Conservation (phyloP, 2,888 invertebrate species). For the Lacanobia wlatinum region DNA sequence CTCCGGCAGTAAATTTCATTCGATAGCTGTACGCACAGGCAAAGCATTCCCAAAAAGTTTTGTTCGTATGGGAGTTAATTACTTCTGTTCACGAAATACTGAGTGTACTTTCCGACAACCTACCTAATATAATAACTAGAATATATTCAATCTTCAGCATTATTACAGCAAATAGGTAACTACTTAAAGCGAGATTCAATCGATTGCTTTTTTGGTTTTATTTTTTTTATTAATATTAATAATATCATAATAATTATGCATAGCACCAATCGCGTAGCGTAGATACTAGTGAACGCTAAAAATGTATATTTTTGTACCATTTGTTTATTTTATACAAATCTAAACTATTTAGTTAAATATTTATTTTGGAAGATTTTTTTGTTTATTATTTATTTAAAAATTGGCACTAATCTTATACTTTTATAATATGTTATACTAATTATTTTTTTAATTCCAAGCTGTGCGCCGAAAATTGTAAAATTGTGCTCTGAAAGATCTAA, state of each 20-base stretch:
- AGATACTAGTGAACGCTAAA: slow-evolving; percentile 52
- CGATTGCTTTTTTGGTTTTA: slow-evolving; percentile 77
- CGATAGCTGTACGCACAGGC: background rate
- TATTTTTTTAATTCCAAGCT: slow-evolving; percentile 44
- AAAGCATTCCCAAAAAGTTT: slow-evolving; percentile 50
- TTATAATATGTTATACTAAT: slow-evolving; percentile 10
- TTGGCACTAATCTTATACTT: slow-evolving; percentile 58
- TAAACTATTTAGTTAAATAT: slow-evolving; percentile 44
- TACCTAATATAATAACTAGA: slow-evolving; percentile 37
- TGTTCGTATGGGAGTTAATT: slow-evolving; percentile 4
- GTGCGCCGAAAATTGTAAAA: slow-evolving; percentile 50
- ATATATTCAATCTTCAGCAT: slow-evolving; percentile 48
- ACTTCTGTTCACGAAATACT: slow-evolving; percentile 26
- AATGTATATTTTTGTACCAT: slow-evolving; percentile 60
- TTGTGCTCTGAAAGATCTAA: slow-evolving; percentile 50
- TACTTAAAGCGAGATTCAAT: slow-evolving; percentile 69
- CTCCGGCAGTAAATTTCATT: background rate
- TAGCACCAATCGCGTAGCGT: slow-evolving; percentile 80
- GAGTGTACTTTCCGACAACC: slow-evolving; percentile 43
- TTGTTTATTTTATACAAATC: slow-evolving; percentile 65
- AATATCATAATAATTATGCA: slow-evolving; percentile 63
- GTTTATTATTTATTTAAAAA: slow-evolving; percentile 20
- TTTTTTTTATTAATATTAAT: slow-evolving; percentile 57
- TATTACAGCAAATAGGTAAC: slow-evolving; percentile 71
- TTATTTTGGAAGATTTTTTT: slow-evolving; percentile 55